Evolutionary conservation across 2,797 vertebrate species (phyloP), one percentile per base, ranked within the genome.

Genomic region (Liparis tanakae): DNA sequence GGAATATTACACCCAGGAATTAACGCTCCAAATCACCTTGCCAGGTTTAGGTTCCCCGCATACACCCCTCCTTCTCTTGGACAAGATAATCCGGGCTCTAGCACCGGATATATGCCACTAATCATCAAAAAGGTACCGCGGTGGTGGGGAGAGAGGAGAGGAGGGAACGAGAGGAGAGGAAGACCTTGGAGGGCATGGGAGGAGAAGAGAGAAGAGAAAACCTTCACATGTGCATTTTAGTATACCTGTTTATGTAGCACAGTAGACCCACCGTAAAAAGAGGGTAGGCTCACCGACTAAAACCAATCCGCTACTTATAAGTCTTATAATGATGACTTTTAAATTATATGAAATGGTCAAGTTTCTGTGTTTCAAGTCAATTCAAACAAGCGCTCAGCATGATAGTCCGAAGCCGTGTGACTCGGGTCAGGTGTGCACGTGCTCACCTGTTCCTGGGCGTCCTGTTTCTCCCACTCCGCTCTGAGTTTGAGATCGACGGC

Each of bases 1-100:
- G 90, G 91, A 94, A 94, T 95, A 94, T 95, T 95, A 94, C 93
- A 93, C 85, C 89, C 88, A 88, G 90, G 91, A 94, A 94, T 95
- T 94, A 95, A 92, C 74, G 83, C 84, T 92, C 90, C 85, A 93
- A 92, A 93, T 93, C 92, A 93, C 92, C 90, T 94, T 89, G 90
- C 92, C 87, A 89, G 89, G 92, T 92, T 93, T 93, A 91, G 90
- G 89, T 86, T n/a, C n/a, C 84, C 82, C 67, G 37, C 83, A 65
- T 58, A 75, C 78, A 87, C 82, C 88, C 87, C 90, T 86, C 90
- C 85, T 81, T 88, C 87, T 85, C 90, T 87, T 85, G 88, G 93
- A 94, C 92, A 92, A 94, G 92, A 94, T 94, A 94, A 95, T 94
- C 93, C 91, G 10, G 79, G 85, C 88, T 93, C 85, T 86, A 91